Percentiles rank a stretch among this genome's conserved stretches.
Conservation (phyloP, 1,140 invertebrate genomes). For the Drosophila asahinai region DNA sequence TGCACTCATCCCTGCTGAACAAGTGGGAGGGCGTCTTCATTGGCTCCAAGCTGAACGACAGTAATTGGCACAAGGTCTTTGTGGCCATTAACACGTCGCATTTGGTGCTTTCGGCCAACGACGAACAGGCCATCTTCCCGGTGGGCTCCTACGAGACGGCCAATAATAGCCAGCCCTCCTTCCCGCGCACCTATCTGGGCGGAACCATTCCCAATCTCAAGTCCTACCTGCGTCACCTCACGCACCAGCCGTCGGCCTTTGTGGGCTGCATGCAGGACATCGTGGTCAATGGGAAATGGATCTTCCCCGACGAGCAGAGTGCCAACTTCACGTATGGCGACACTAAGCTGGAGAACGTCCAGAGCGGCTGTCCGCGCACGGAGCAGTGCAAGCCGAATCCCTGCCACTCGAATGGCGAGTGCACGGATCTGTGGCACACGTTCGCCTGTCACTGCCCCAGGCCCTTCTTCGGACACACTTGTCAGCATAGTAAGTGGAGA, state of each 20-base stretch:
- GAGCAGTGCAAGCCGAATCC: conserved; percentile 94
- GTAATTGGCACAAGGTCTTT: conserved; percentile 94
- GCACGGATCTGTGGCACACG: conserved; percentile 95
- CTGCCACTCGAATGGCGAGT: conserved; percentile 93
- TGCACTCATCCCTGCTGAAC: conserved; percentile 94
- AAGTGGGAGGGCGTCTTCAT: conserved; percentile 96
- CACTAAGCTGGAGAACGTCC: conserved; percentile 86
- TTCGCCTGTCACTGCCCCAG: conserved; percentile 94
- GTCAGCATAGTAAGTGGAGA: conserved; percentile 91
- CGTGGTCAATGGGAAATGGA: conserved; percentile 93
- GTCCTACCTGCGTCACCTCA: conserved; percentile 88
- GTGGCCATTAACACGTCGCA: conserved; percentile 94
- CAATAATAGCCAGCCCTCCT: conserved; percentile 91
- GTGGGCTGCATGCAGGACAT: conserved; percentile 97
- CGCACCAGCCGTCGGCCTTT: conserved; percentile 91
- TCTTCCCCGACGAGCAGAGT: conserved; percentile 84
- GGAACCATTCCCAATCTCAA: conserved; percentile 87
- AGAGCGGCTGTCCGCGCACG: conserved; percentile 90
- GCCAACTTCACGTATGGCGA: conserved; percentile 48
- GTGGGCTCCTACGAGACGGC: conserved; percentile 92
- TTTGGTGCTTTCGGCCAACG: conserved; percentile 93
- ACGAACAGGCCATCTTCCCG: conserved; percentile 95
- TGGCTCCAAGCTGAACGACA: conserved; percentile 92
- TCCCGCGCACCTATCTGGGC: conserved; percentile 92
- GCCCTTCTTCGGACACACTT: conserved; percentile 94